Conservation (phyloP, 2,888 invertebrate genomes). For the Oegoconia quadripuncta region DNA sequence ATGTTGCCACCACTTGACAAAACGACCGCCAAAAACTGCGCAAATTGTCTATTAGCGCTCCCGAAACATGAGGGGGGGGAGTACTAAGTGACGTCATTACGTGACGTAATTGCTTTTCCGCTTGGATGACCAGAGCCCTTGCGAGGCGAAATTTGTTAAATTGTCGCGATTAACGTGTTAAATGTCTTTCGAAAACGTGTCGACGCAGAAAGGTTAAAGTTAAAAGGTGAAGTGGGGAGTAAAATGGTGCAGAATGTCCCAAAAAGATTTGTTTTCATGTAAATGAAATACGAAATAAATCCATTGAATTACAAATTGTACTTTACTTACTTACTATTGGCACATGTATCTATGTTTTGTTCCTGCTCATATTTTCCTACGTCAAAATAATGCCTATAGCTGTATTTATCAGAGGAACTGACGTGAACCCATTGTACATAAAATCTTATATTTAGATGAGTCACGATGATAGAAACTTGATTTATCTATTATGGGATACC, state of each 20-base stretch:
- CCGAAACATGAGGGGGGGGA: conserved; percentile 43
- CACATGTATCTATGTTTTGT: too few relatives aligned
- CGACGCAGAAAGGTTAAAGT: conserved; percentile 36
- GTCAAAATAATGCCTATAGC: too few relatives aligned
- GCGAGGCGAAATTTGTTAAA: conserved; percentile 68
- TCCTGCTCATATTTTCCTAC: too few relatives aligned
- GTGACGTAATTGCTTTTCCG: conserved; percentile 76
- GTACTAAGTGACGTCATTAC: conserved; percentile 73
- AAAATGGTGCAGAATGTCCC: neutral
- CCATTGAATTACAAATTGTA: too few relatives aligned
- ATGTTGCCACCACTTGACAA: conserved; percentile 31
- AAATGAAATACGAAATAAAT: too few relatives aligned
- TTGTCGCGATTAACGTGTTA: conserved; percentile 69
- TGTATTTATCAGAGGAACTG: too few relatives aligned
- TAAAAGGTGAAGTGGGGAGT: conserved; percentile 13
- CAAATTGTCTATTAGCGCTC: conserved; percentile 70
- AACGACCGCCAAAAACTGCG: conserved; percentile 54
- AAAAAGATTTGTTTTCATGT: too few relatives aligned
- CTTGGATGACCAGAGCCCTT: conserved; percentile 60
- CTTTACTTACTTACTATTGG: too few relatives aligned
- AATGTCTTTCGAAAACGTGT: conserved; percentile 65
- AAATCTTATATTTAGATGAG: too few relatives aligned
- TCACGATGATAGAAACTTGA: too few relatives aligned
- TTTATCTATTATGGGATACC: too few relatives aligned
- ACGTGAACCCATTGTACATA: too few relatives aligned